Base-by-base conservation (phyloP, 92 coral and sea anemone species). In the Epizoanthus scotinus region DNA sequence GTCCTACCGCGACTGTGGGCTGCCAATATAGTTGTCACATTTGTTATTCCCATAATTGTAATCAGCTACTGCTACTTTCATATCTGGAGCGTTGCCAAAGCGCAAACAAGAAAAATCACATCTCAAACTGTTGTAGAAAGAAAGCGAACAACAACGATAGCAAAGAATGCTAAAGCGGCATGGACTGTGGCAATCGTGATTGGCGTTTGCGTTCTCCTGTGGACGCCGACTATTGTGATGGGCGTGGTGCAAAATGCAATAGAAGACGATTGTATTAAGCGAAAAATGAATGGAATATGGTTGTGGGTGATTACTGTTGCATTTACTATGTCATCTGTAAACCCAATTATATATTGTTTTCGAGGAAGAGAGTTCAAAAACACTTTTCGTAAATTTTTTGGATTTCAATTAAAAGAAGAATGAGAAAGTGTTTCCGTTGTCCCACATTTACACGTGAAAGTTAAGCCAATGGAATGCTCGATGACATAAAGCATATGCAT, bases 81-180 rank as follows among this genome's bases (percentile, higher is more conserved):
- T 63, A 63, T 63, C 27, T 63, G 44, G 69, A 63, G 17, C 5
- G 72, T 50, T n/a, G 68, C 40, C n/a, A 63, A 26, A 28, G 14
- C n/a, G 20, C 68, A 63, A 63, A 63, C 68, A 63, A 18, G 27
- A 36, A 38, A 29, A 25, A 67, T 31, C n/a, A 29, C 19, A 34
- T 38, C 25, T 67, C 72, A 67, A 67, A 67, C 2, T 38, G 72
- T n/a, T 3, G 26, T 29, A 67, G 52, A 66, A 66, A 66, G 71
- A 62, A 34, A 17, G n/a, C 67, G 38, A 2, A 62, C 38, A 2
- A 19, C 34, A 62, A 8, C 36, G 9, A 1, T 62, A 5, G 26
- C 1, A 2, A 63, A 24, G 44, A 63, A 63, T 24, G 22, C 68
- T 4, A 63, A 63, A n/a, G 44, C 44, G 2, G 68, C 44, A 0